Conservation (phyloP, 2,797 vertebrate species). For the Pempheris klunzingeri region DNA sequence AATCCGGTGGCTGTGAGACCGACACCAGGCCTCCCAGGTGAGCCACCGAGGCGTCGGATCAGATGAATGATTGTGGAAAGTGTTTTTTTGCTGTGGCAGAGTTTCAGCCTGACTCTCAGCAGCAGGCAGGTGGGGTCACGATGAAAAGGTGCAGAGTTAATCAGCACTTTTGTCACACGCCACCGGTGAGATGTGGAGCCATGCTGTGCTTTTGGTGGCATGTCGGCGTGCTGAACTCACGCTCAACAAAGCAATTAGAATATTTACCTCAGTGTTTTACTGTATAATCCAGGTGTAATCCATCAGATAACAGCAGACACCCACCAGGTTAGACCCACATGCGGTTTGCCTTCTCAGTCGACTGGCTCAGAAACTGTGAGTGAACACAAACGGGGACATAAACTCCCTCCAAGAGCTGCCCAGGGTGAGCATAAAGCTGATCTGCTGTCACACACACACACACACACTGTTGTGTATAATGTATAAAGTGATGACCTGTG, state of each 20-base stretch:
- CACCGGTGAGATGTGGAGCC: too few species aligned
- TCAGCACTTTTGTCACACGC: too few species aligned
- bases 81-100: too few species aligned
- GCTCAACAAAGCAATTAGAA: too few species aligned
- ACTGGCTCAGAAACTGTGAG: conserved; percentile 2
- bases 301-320: neutral
- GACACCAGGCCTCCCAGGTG: too few species aligned
- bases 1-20: too few species aligned
- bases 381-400: conserved; percentile 2
- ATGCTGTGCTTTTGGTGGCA: too few species aligned
- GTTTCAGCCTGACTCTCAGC: neutral
- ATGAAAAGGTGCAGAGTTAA: neutral
- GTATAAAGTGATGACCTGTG: conserved; percentile 20
- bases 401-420: conserved; percentile 8
- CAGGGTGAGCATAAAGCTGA: conserved; percentile 29
- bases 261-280: too few species aligned
- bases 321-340: neutral
- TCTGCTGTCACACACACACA: conserved; percentile 25
- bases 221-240: too few species aligned
- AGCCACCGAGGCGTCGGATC: too few species aligned
- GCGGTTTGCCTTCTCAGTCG: neutral
- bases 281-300: neutral
- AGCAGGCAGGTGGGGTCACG: neutral
- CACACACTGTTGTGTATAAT: conserved; percentile 21
- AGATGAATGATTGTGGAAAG: too few species aligned